A percentile compares a stretch with the other conserved stretches of the same genome.
phyloP scores from a whole-genome alignment of 2,797 vertebrate genomes.

The Acanthurus lineatus region DNA sequence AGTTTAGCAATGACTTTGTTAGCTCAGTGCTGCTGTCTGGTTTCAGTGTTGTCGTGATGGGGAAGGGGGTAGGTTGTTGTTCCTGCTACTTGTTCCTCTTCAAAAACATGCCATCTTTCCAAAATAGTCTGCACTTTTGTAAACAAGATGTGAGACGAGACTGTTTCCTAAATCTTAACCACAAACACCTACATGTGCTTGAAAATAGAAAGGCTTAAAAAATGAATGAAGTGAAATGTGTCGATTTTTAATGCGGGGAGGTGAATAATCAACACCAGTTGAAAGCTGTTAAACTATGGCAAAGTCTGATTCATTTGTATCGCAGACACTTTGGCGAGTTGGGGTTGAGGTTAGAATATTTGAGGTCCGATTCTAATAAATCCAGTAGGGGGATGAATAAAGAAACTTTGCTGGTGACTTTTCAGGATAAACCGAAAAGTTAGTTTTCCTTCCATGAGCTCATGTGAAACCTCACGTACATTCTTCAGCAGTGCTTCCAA shows the following conservation, averaged over 20 bases:
- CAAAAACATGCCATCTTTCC: conserved; percentile 38
- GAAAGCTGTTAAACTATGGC: conserved; percentile 25
- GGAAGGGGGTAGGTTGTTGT: conserved; percentile 24
- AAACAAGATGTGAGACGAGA: conserved; percentile 12
- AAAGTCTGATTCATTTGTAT: conserved; percentile 26
- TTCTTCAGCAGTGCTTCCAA: conserved; percentile 64
- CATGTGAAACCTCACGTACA: conserved; percentile 72
- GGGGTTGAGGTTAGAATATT: conserved; percentile 42
- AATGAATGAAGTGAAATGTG: conserved; percentile 9
- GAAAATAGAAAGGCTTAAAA: background rate
- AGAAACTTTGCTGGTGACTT: conserved; percentile 43
- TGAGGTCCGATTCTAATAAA: conserved; percentile 38
- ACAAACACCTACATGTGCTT: background rate
- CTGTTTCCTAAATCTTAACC: conserved; percentile 10
- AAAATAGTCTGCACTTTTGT: conserved; percentile 28
- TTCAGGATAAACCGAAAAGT: conserved; percentile 47
- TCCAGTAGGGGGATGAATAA: conserved; percentile 46
- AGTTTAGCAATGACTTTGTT: conserved; percentile 52
- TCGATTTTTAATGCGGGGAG: background rate
- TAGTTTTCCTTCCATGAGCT: conserved; percentile 74
- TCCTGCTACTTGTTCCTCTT: conserved; percentile 68
- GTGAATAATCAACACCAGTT: conserved; percentile 7
- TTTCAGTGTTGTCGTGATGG: conserved; percentile 63
- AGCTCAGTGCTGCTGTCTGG: conserved; percentile 63
- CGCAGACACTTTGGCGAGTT: conserved; percentile 45